Conservation (phyloP, 2,888 invertebrate species). For the Rhagonycha fulva region DNA sequence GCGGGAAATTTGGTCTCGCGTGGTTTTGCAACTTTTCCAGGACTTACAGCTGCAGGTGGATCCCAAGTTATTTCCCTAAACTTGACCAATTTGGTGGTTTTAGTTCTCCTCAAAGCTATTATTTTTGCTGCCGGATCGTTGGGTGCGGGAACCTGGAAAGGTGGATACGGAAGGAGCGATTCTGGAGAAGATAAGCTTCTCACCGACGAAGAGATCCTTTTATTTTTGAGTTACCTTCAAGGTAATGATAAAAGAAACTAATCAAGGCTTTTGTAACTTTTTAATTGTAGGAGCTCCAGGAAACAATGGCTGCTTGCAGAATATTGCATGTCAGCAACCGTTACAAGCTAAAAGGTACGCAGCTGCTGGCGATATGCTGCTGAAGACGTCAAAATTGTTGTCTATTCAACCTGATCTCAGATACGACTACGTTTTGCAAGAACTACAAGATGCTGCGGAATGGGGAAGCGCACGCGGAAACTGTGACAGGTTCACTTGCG, state of each 20-base stretch:
- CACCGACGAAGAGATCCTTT: slow-evolving; percentile 71
- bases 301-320: slow-evolving; percentile 73
- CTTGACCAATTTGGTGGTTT: slow-evolving; percentile 78
- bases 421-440: slow-evolving; percentile 56
- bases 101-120: slow-evolving; percentile 79
- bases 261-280: neutral
- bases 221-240: slow-evolving; percentile 71
- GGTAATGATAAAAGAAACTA: slow-evolving; percentile 38
- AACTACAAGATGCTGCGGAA: slow-evolving; percentile 48
- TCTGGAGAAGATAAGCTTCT: slow-evolving; percentile 59
- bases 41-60: slow-evolving; percentile 38
- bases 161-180: slow-evolving; percentile 61
- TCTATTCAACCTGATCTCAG: slow-evolving; percentile 55
- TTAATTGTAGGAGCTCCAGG: slow-evolving; percentile 60
- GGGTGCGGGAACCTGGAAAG: slow-evolving; percentile 71
- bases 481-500: slow-evolving; percentile 46
- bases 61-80: slow-evolving; percentile 75
- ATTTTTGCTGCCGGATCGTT: slow-evolving; percentile 81
- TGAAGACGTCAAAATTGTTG: slow-evolving; percentile 72
- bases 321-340: slow-evolving; percentile 77
- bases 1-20: slow-evolving; percentile 49
- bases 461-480: slow-evolving; percentile 47
- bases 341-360: slow-evolving; percentile 73
- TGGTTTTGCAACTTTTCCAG: slow-evolving; percentile 39
- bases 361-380: slow-evolving; percentile 75